Percentiles rank a stretch among this genome's conserved stretches.
These are phyloP conservation scores for Lordiphosa stackelbergi DNA, from an alignment of 1,140 invertebrate species.

Conservation along the genomic window DNA sequence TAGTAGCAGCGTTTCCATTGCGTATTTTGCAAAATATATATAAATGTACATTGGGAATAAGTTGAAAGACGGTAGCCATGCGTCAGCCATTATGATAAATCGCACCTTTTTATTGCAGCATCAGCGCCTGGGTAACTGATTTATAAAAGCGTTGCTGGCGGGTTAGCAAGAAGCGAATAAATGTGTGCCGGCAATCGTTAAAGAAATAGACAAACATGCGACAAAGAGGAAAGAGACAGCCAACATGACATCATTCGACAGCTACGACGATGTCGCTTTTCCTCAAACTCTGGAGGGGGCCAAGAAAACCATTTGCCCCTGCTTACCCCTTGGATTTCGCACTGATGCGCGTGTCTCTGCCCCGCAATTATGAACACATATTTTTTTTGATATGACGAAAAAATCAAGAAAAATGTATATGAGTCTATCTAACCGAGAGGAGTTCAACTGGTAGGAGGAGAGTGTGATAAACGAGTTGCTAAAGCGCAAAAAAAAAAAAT, in stretches of 20 bases:
- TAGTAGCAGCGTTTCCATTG: slow-evolving; percentile 31
- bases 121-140: slow-evolving; percentile 73
- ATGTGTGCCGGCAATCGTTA: slow-evolving; percentile 12
- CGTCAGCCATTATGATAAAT: slow-evolving; percentile 70
- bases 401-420: slow-evolving; percentile 10
- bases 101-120: slow-evolving; percentile 74
- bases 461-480: slow-evolving; percentile 45
- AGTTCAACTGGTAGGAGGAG: no score
- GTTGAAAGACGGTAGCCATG: slow-evolving; percentile 20
- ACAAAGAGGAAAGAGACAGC: slow-evolving; percentile 11
- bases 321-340: background rate
- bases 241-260: slow-evolving; percentile 67
- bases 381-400: slow-evolving; percentile 49
- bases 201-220: slow-evolving; percentile 35
- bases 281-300: slow-evolving; percentile 24
- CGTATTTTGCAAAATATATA: slow-evolving; percentile 65
- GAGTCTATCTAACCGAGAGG: slow-evolving; percentile 5
- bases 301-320: slow-evolving; percentile 10
- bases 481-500: slow-evolving; percentile 14
- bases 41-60: slow-evolving; percentile 22
- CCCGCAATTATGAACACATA: slow-evolving; percentile 56
- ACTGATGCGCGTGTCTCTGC: slow-evolving; percentile 10
- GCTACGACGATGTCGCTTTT: slow-evolving; percentile 53
- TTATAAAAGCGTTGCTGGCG: slow-evolving; percentile 42
- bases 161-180: slow-evolving; percentile 8